Conservation (phyloP, 2,888 invertebrate genomes). For the Drosophila monieri region DNA sequence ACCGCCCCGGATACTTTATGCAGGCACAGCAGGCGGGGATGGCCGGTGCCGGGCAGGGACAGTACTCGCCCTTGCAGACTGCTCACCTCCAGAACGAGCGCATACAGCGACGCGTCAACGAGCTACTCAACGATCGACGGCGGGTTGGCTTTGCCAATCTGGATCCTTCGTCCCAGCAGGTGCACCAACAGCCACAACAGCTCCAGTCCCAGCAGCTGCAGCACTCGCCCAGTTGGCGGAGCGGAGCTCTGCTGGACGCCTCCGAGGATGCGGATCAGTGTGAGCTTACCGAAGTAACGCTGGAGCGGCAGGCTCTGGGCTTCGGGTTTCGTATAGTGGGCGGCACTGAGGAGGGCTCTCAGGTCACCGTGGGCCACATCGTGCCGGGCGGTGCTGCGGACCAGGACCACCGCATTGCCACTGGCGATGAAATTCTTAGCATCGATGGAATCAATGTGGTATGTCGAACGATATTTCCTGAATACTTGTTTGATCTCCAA, state of each 20-base stretch:
- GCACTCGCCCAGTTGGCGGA: constrained; percentile 74
- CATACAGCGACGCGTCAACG: constrained; percentile 82
- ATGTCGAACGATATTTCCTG: constrained; percentile 61
- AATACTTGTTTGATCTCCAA: constrained; percentile 43
- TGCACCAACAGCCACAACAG: constrained; percentile 48
- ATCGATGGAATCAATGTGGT: constrained; percentile 94
- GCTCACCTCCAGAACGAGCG: constrained; percentile 82
- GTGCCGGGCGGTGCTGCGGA: constrained; percentile 98
- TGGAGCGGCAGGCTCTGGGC: constrained; percentile 95
- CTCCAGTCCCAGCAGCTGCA: constrained; percentile 55
- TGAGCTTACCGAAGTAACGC: constrained; percentile 86
- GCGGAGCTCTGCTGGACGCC: constrained; percentile 57
- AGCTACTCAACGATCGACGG: constrained; percentile 81
- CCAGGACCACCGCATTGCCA: constrained; percentile 93
- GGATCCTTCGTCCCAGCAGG: constrained; percentile 58
- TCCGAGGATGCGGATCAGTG: constrained; percentile 76
- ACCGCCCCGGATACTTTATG: constrained; percentile 61
- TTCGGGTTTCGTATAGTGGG: constrained; percentile 99
- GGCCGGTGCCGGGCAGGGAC: constrained; percentile 29
- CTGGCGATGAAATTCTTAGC: constrained; percentile 97
- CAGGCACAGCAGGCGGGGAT: constrained; percentile 49
- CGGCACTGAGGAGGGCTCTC: constrained; percentile 98
- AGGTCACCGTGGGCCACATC: constrained; percentile 98
- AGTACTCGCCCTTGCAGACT: constrained; percentile 77
- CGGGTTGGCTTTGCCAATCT: constrained; percentile 82